Evolutionary conservation across 1,140 invertebrate genomes (phyloP).

Genomic region (Battus philenor): DNA sequence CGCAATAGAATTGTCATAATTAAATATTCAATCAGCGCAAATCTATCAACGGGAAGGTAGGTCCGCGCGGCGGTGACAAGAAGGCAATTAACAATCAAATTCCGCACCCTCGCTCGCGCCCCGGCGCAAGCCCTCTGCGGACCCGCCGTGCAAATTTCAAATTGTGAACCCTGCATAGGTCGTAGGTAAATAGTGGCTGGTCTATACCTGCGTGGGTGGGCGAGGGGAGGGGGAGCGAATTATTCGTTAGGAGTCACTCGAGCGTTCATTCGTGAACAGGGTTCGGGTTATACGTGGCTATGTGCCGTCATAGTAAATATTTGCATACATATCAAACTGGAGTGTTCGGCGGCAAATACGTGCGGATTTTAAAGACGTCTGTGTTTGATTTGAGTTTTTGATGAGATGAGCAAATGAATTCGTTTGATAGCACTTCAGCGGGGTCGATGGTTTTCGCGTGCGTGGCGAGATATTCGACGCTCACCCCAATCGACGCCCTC

Average conservation of each 20-base stretch:
- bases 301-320: conserved; percentile 61
- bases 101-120: conserved; percentile 23
- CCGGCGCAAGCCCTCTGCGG: conserved; percentile 22
- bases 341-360: conserved; percentile 41
- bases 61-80: conserved; percentile 40
- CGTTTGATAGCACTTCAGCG: conserved; percentile 14
- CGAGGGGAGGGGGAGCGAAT: conserved; percentile 41
- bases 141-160: conserved; percentile 51
- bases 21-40: conserved; percentile 14
- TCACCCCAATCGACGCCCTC: conserved; percentile 35
- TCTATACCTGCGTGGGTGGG: conserved; percentile 32
- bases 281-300: conserved; percentile 51
- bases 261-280: conserved; percentile 63
- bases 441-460: conserved; percentile 7
- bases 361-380: conserved; percentile 36
- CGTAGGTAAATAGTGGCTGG: conserved; percentile 42
- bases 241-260: conserved; percentile 68
- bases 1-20: too few relatives aligned
- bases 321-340: conserved; percentile 65
- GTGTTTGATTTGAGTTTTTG: conserved; percentile 35
- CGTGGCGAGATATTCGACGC: conserved; percentile 31
- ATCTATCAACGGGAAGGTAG: conserved; percentile 27
- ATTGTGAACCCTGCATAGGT: conserved; percentile 40
- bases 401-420: conserved; percentile 22
- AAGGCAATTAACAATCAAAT: conserved; percentile 59